These are phyloP conservation scores for Oreochromis niloticus DNA, from an alignment of 2,113 vertebrate genomes.

Conservation along the genomic window DNA sequence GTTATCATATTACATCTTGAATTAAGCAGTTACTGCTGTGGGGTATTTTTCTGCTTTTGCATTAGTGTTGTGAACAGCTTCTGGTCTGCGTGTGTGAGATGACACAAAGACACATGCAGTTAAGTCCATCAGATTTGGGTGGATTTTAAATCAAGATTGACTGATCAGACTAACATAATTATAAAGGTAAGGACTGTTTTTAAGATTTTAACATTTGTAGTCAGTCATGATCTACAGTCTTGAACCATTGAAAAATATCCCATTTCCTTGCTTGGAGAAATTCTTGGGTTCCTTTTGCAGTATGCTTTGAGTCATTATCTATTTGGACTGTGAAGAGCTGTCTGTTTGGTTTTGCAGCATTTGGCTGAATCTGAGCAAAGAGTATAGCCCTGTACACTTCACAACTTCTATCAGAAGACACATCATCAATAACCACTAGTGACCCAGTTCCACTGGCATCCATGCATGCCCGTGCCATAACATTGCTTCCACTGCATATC, in stretches of 20 bases:
- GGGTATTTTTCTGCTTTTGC: background rate
- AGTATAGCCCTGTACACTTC: background rate
- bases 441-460: background rate
- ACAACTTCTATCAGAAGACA: background rate
- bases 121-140: background rate
- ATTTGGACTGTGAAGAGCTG: background rate
- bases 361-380: background rate
- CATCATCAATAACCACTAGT: background rate
- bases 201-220: background rate
- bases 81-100: background rate
- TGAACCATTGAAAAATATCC: background rate
- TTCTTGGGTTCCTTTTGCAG: background rate
- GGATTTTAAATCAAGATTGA: background rate
- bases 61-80: background rate
- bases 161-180: background rate
- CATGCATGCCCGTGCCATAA: background rate
- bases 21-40: background rate
- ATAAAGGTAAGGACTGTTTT: background rate
- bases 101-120: background rate
- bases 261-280: background rate
- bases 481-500: background rate
- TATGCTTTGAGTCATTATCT: background rate
- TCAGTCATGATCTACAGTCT: background rate
- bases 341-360: background rate
- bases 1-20: background rate